A percentile compares a stretch with the other conserved stretches of the same genome.
Evolutionary conservation across 2,888 invertebrate species (phyloP).

Genomic region (Ophioninae sp.): DNA sequence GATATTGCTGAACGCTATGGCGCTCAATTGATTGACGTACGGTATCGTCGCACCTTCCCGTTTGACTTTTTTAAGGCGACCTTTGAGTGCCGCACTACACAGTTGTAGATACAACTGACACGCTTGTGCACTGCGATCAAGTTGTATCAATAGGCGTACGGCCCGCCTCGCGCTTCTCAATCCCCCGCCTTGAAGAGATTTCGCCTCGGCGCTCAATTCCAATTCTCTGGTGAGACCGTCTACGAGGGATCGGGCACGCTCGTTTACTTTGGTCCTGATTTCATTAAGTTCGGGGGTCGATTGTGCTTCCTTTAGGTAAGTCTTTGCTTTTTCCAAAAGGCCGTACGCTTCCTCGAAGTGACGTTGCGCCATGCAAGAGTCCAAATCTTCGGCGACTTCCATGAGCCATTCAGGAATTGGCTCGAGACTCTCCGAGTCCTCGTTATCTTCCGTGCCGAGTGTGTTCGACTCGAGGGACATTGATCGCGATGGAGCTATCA

Average conservation of each 20-base stretch:
- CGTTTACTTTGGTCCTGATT: slow-evolving; percentile 81
- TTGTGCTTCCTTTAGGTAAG: slow-evolving; percentile 82
- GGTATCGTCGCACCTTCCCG: slow-evolving; percentile 90
- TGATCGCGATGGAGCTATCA: slow-evolving; percentile 69
- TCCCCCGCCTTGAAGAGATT: slow-evolving; percentile 93
- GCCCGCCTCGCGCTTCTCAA: slow-evolving; percentile 92
- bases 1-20: slow-evolving; percentile 92
- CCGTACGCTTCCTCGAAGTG: slow-evolving; percentile 96
- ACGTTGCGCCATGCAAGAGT: slow-evolving; percentile 96
- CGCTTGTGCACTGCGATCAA: slow-evolving; percentile 88
- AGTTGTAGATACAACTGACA: slow-evolving; percentile 91
- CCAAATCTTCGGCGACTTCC: slow-evolving; percentile 96
- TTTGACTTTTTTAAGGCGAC: slow-evolving; percentile 90
- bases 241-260: slow-evolving; percentile 88
- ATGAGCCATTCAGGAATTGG: slow-evolving; percentile 91
- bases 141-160: slow-evolving; percentile 90
- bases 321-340: slow-evolving; percentile 87
- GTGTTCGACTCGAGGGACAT: slow-evolving; percentile 76
- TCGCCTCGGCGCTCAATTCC: slow-evolving; percentile 91
- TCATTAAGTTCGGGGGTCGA: slow-evolving; percentile 81
- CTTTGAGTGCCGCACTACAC: slow-evolving; percentile 91
- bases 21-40: slow-evolving; percentile 91
- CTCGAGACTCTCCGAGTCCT: slow-evolving; percentile 71
- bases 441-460: slow-evolving; percentile 72
- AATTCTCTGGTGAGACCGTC: slow-evolving; percentile 94